Percentiles rank a stretch among this genome's conserved stretches.
Conservation (phyloP, 1,140 invertebrate genomes). For the Armadillidium nasatum region DNA sequence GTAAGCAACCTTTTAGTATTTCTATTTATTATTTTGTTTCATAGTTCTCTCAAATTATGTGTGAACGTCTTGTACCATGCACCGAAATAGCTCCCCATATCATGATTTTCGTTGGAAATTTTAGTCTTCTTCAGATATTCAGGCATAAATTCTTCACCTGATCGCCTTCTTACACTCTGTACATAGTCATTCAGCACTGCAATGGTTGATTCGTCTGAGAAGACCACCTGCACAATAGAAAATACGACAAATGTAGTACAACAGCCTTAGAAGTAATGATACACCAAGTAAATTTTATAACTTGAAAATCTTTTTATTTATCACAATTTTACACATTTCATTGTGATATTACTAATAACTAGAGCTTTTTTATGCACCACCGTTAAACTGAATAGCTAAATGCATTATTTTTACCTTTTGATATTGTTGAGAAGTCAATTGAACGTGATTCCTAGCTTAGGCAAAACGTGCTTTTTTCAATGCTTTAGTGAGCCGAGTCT, state of each 20-base stretch:
- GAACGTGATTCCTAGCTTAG: no score
- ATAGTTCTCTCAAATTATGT: neutral
- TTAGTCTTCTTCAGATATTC: slow-evolving; percentile 4
- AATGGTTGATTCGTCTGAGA: neutral
- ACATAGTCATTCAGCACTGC: neutral
- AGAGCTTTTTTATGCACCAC: neutral
- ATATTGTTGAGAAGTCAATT: no score
- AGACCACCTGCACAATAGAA: neutral
- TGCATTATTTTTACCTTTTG: neutral
- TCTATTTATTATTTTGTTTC: neutral
- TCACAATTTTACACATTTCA: neutral
- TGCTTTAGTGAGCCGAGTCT: no score
- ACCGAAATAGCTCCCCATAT: neutral
- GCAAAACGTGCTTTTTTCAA: no score
- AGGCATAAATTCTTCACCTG: neutral
- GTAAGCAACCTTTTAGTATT: neutral
- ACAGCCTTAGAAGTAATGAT: neutral
- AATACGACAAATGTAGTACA: neutral
- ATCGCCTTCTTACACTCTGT: neutral
- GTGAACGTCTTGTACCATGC: neutral
- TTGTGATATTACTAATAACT: slow-evolving; percentile 13
- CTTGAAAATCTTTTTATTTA: neutral
- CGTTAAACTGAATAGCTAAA: neutral
- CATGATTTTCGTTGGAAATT: slow-evolving; percentile 14
- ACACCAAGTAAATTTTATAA: slow-evolving; percentile 2